These are phyloP conservation scores for Thalassaphorura encarpata DNA, from an alignment of 1,140 invertebrate species.

Conservation along the genomic window DNA sequence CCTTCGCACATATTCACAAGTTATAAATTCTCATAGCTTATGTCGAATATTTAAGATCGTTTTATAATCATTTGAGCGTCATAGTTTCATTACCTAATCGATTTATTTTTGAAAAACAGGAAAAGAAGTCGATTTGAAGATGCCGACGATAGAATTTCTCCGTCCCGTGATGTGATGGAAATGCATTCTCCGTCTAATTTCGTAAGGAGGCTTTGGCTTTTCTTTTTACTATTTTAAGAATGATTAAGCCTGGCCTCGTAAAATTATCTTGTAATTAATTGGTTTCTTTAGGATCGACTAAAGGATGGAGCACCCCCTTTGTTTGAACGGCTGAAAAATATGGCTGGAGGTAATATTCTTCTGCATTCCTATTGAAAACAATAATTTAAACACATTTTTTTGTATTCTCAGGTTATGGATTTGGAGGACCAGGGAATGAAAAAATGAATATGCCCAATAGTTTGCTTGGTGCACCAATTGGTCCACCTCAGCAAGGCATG, in stretches of 20 bases:
- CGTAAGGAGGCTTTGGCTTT: background rate
- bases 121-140: constrained; percentile 29
- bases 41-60: background rate
- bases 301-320: constrained; percentile 17
- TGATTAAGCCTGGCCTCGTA: too few species aligned
- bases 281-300: background rate
- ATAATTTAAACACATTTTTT: background rate
- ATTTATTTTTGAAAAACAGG: constrained; percentile 4
- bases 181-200: background rate
- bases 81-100: background rate
- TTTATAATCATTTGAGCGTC: constrained; percentile 3
- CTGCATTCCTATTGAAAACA: too few species aligned
- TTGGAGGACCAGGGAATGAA: background rate
- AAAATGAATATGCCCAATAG: constrained; percentile 7
- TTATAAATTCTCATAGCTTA: too few species aligned
- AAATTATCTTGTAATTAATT: background rate
- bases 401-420: background rate
- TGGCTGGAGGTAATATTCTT: constrained; percentile 20
- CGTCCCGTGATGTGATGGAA: constrained; percentile 5
- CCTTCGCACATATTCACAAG: too few species aligned
- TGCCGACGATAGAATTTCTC: constrained; percentile 19
- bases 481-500: background rate
- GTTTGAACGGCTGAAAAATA: constrained; percentile 26
- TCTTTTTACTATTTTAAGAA: background rate
- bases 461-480: constrained; percentile 15